phyloP scores from a whole-genome alignment of 2,888 invertebrate genomes.

The Dinocampus coccinellae region DNA sequence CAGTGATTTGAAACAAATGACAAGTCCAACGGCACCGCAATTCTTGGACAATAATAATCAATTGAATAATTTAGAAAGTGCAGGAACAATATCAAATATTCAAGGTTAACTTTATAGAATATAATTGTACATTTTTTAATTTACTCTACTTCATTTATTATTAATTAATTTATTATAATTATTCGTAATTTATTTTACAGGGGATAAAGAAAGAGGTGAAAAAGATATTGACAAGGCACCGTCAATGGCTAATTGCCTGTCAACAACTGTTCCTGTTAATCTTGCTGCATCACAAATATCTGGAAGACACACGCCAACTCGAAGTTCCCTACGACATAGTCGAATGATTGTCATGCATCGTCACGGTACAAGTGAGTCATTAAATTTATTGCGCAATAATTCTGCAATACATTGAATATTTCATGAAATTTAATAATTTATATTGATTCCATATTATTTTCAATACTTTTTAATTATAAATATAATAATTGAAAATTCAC shows the following conservation, averaged over 20 bases:
- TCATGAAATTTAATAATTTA: no score
- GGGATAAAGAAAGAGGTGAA: conserved; percentile 41
- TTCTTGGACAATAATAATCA: conserved; percentile 52
- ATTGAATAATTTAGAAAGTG: conserved; percentile 60
- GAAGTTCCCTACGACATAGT: conserved; percentile 78
- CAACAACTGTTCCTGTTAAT: conserved; percentile 80
- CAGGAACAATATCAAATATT: conserved; percentile 60
- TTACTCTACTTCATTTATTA: neutral
- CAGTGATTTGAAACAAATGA: conserved; percentile 62
- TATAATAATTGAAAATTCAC: no score
- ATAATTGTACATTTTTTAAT: neutral
- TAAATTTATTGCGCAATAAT: neutral
- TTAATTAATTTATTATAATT: neutral
- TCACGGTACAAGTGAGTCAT: conserved; percentile 71
- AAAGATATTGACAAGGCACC: conserved; percentile 65
- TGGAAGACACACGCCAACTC: conserved; percentile 77
- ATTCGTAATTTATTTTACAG: neutral
- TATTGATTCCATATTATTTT: no score
- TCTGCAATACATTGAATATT: neutral
- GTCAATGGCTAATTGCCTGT: conserved; percentile 72
- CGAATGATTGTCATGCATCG: conserved; percentile 78
- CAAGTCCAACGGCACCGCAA: conserved; percentile 43
- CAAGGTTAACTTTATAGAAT: neutral
- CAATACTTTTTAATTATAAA: no score
- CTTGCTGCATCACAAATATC: conserved; percentile 75